Conservation (phyloP, 1,140 invertebrate species). For the Polyergus mexicanus region DNA sequence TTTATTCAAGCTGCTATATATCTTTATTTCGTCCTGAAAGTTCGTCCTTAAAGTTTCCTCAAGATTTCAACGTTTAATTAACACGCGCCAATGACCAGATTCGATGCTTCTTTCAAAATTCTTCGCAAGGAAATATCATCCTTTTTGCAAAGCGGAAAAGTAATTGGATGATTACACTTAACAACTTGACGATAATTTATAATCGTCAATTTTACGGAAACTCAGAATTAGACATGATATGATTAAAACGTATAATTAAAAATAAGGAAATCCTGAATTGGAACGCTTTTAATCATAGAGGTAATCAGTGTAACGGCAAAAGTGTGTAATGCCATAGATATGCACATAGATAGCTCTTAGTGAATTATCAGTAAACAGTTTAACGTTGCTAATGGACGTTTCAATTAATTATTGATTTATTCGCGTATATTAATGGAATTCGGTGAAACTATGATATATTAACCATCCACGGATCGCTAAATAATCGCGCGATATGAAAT, state of each 20-base stretch:
- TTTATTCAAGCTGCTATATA: not conserved
- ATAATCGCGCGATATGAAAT: not conserved
- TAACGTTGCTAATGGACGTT: conserved; percentile 23
- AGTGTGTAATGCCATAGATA: not conserved
- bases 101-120: not conserved
- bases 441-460: not conserved
- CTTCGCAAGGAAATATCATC: not conserved
- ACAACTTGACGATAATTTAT: not conserved
- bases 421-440: conserved; percentile 1
- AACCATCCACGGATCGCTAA: not conserved
- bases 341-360: not conserved
- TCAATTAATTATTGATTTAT: conserved; percentile 43
- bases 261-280: not conserved
- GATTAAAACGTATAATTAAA: not conserved
- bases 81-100: not conserved
- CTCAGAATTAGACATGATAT: not conserved
- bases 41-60: not conserved
- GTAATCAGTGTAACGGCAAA: not conserved
- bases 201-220: not conserved
- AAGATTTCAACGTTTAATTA: not conserved
- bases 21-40: not conserved
- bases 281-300: not conserved
- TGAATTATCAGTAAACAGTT: conserved; percentile 31
- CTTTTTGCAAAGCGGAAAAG: not conserved
- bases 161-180: not conserved